Conservation (phyloP, 2,113 vertebrate genomes). For the Toxostoma redivivum region DNA sequence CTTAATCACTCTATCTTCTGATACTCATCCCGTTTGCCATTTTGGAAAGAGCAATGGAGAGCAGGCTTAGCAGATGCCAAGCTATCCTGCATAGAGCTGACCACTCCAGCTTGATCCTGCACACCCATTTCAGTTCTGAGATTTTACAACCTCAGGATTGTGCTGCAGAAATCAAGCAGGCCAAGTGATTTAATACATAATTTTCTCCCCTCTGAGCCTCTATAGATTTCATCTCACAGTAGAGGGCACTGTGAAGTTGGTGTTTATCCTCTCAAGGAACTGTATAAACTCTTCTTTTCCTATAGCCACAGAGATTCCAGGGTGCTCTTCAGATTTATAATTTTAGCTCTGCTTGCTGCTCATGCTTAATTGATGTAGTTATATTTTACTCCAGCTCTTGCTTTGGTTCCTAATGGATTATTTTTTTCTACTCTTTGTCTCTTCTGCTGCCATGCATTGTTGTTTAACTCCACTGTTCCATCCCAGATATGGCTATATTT, state of each 20-base stretch:
- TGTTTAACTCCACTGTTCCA: background rate
- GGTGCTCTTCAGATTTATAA: background rate
- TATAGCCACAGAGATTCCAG: background rate
- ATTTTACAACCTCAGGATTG: background rate
- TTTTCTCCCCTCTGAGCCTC: background rate
- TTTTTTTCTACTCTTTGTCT: background rate
- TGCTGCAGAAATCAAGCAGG: background rate
- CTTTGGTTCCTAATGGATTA: background rate
- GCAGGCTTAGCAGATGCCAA: background rate
- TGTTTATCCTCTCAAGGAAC: background rate
- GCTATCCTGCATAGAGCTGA: background rate
- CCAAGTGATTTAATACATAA: background rate
- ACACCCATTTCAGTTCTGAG: background rate
- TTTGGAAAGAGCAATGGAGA: background rate
- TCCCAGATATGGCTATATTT: constrained; percentile 4
- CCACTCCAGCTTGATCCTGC: background rate
- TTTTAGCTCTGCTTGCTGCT: background rate
- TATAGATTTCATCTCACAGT: background rate
- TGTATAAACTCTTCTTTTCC: background rate
- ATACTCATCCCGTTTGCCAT: background rate
- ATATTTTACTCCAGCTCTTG: background rate
- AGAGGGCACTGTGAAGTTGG: constrained; percentile 49
- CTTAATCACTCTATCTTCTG: background rate
- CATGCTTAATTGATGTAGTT: background rate
- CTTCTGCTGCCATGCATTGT: background rate